These are phyloP conservation scores for Mus pahari DNA, from an alignment of 2,113 vertebrate species.

Conservation along the genomic window DNA sequence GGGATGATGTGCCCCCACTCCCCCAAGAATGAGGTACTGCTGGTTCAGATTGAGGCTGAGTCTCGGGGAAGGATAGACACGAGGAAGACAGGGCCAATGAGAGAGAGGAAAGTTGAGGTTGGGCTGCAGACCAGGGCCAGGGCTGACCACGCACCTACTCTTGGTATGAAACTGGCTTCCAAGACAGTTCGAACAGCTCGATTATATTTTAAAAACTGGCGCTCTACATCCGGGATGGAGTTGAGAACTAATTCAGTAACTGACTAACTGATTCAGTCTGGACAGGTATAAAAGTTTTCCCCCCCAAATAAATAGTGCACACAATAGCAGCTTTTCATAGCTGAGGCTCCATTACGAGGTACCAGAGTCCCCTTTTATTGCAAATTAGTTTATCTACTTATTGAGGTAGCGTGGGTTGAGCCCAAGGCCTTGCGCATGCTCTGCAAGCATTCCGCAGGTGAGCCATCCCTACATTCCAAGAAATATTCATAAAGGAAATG, in stretches of 20 bases:
- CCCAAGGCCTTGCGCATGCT: neutral
- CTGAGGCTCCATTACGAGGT: neutral
- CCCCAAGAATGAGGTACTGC: neutral
- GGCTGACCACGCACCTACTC: neutral
- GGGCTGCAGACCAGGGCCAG: neutral
- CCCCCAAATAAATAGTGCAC: neutral
- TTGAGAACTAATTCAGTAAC: neutral
- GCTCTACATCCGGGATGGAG: neutral
- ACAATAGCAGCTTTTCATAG: neutral
- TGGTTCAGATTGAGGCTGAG: neutral
- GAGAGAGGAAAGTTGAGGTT: neutral
- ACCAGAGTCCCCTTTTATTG: neutral
- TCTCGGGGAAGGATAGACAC: neutral
- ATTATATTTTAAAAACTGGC: neutral
- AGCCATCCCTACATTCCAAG: neutral
- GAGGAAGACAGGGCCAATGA: neutral
- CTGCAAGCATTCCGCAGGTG: neutral
- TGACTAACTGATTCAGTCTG: neutral
- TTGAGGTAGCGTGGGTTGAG: neutral
- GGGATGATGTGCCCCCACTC: neutral
- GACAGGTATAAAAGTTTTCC: neutral
- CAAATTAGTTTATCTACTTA: neutral
- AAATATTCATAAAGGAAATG: slow-evolving; percentile 30
- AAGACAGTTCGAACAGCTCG: neutral
- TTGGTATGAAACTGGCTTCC: neutral